phyloP scores from a whole-genome alignment of 92 coral and sea anemone species.

The Blastomussa wellsi region DNA sequence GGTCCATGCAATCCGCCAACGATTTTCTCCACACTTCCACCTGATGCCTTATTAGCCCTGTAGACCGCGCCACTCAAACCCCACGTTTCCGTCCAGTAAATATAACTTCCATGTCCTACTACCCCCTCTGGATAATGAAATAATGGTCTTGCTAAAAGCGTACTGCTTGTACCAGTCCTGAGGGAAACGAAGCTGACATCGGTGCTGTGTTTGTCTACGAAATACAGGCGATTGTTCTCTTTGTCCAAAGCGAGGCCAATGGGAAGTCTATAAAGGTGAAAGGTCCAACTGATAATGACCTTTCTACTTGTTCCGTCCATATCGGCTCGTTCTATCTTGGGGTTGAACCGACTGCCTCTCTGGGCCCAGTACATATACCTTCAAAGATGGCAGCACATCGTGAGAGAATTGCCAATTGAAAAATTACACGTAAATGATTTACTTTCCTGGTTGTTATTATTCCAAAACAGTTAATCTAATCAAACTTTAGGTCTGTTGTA shows the following conservation, averaged over 20 bases:
- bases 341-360: not conserved
- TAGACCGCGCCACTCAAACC: slow-evolving; percentile 21
- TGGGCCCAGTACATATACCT: slow-evolving; percentile 35
- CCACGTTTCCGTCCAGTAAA: slow-evolving; percentile 45
- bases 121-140: slow-evolving; percentile 15
- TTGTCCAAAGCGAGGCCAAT: slow-evolving; percentile 29
- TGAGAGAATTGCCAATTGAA: too few species aligned
- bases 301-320: slow-evolving; percentile 27
- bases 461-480: too few species aligned
- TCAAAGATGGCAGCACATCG: not conserved
- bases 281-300: slow-evolving; percentile 11
- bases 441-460: not conserved
- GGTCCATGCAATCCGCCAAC: not conserved
- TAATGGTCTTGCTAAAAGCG: not conserved
- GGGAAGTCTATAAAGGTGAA: not conserved
- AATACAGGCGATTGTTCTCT: slow-evolving; percentile 22
- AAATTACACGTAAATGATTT: not conserved
- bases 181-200: slow-evolving; percentile 16
- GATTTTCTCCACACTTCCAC: slow-evolving; percentile 3
- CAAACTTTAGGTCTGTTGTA: too few species aligned
- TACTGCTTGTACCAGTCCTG: not conserved
- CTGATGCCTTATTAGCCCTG: slow-evolving; percentile 35
- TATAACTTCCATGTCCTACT: not conserved
- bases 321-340: slow-evolving; percentile 28
- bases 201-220: not conserved